Evolutionary conservation across 2,888 invertebrate genomes (phyloP), one percentile per base, ranked within the genome.

Genomic region (Esperia sulphurella): DNA sequence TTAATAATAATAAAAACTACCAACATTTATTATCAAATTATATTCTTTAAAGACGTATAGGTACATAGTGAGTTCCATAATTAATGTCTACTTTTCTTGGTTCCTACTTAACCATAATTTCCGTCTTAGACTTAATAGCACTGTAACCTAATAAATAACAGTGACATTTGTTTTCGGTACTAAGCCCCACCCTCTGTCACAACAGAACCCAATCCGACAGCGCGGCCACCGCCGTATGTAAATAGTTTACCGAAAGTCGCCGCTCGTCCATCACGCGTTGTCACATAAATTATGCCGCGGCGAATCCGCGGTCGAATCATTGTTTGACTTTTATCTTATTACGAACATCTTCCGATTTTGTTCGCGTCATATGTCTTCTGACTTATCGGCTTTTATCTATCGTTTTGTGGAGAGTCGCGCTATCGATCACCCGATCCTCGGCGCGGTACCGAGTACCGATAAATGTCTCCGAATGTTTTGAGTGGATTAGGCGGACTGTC

Each of bases 211-310:
- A 87, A 88, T 87, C 87, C 88, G 82, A 81, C 85, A 81, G 21
- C 83, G 78, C 78, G 80, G 71, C 83, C 75, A 77, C 79, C 79
- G 79, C 78, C 85, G 84, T 88, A 89, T 89, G 89, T 89, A 89
- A 89, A 89, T 89, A 89, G 89, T 89, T 88, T 86, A 86, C 88
- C 87, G 77, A 88, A 88, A 89, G 88, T 87, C 86, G 83, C 86
- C 89, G 88, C 85, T 86, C 88, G 88, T 88, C 87, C 88, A 87
- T 87, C 88, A 87, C 84, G 82, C 83, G 87, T 85, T 88, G 89
- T 89, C 89, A 87, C 89, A 89, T 89, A 89, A 89, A 89, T 89
- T 89, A 89, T 89, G 86, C 89, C 85, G 87, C 88, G 88, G 88
- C 87, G 87, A 88, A 88, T 89, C 88, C 88, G 88, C 86, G 86